Evolutionary conservation across 2,113 vertebrate species (phyloP).

Genomic region (Peromyscus californicus): DNA sequence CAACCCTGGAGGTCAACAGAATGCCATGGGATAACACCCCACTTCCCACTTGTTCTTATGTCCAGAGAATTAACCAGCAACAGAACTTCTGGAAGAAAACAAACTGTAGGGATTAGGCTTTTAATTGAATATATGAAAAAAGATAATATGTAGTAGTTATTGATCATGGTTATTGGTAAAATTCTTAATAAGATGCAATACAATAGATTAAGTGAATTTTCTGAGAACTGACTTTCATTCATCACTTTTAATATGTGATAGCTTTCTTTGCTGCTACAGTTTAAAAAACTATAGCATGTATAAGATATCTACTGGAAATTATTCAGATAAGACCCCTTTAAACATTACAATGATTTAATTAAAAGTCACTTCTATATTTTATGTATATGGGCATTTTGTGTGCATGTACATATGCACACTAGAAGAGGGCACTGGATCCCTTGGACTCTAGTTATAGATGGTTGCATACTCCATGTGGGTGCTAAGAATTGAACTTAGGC

Average conservation of each 20-base stretch:
- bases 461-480: too few species aligned
- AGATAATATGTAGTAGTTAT: background rate
- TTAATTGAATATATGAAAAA: background rate
- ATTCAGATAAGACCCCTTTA: background rate
- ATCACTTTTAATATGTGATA: background rate
- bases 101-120: background rate
- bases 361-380: background rate
- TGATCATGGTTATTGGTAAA: background rate
- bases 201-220: background rate
- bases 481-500: background rate
- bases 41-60: background rate
- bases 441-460: background rate
- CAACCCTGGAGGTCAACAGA: background rate
- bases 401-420: background rate
- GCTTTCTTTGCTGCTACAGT: background rate
- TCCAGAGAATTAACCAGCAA: background rate
- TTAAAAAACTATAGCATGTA: background rate
- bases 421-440: background rate
- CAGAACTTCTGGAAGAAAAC: background rate
- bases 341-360: constrained; percentile 3
- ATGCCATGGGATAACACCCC: background rate
- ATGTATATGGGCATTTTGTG: background rate
- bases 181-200: constrained; percentile 32
- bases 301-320: background rate
- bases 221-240: constrained; percentile 2